Percentiles rank a stretch among this genome's conserved stretches.
Evolutionary conservation across 2,113 vertebrate species (phyloP).

Genomic region (Pao palembangensis): DNA sequence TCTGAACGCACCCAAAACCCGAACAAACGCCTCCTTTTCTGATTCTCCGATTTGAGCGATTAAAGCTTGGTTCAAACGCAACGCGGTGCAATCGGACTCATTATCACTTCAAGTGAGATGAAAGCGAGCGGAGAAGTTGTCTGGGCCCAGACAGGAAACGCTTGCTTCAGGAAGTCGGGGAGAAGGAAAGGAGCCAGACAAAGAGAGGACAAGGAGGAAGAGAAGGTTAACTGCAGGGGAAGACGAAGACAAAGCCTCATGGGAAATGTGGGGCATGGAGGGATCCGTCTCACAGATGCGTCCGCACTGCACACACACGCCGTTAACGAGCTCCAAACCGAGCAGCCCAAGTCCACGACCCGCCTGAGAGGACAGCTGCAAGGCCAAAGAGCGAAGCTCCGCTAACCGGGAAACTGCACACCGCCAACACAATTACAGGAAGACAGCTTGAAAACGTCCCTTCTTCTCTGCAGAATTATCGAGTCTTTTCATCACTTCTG

Average conservation of each 20-base stretch:
- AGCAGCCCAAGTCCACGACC: constrained; percentile 49
- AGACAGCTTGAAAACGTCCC: too few relatives aligned
- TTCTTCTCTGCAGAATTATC: neutral
- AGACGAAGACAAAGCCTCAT: constrained; percentile 1
- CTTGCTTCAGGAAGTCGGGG: constrained; percentile 15
- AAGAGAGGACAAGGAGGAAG: constrained; percentile 18
- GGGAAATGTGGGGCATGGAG: constrained; percentile 5
- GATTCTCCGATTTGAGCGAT: too few relatives aligned
- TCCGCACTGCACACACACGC: constrained; percentile 3
- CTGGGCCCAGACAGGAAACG: constrained; percentile 52
- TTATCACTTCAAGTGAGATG: constrained; percentile 54
- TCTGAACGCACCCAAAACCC: neutral
- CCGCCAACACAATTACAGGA: too few relatives aligned
- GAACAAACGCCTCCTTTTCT: too few relatives aligned
- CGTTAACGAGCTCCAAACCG: constrained; percentile 59
- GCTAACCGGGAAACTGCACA: constrained; percentile 32
- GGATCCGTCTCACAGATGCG: too few relatives aligned
- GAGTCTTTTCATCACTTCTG: too few relatives aligned
- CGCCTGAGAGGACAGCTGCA: constrained; percentile 68
- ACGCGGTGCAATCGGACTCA: constrained; percentile 61
- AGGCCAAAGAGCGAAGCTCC: constrained; percentile 53
- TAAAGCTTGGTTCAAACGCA: neutral
- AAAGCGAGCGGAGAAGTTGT: constrained; percentile 43
- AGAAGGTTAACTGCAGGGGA: neutral
- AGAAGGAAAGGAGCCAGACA: constrained; percentile 37